Percentiles rank a stretch among this genome's conserved stretches.
Conservation (phyloP, 2,113 vertebrate genomes). For the Vombatus ursinus region DNA sequence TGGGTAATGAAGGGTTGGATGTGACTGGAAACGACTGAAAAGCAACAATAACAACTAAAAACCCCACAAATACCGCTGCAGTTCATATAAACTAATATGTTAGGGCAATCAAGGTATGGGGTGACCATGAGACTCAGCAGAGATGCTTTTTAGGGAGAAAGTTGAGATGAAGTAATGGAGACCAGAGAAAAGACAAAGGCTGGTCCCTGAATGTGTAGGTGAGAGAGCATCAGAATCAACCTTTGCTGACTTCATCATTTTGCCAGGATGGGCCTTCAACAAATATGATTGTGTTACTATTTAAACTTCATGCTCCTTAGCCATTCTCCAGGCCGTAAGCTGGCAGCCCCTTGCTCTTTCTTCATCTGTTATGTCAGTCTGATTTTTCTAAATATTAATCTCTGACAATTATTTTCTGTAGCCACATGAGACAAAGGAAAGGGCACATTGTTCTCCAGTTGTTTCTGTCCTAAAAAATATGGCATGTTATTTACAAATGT, state of each 20-base stretch:
- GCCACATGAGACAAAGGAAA: slow-evolving; percentile 4
- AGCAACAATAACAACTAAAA: too few species aligned
- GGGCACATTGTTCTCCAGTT: neutral
- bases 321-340: neutral
- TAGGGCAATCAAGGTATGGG: neutral
- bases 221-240: neutral
- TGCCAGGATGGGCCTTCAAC: neutral
- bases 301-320: neutral
- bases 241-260: neutral
- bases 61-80: accelerated
- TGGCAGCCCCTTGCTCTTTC: neutral
- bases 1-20: neutral
- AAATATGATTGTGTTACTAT: neutral
- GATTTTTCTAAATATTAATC: neutral
- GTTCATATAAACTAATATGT: neutral
- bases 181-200: neutral
- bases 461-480: neutral
- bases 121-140: neutral
- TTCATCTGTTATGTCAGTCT: neutral
- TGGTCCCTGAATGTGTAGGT: neutral
- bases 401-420: neutral
- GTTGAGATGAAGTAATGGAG: neutral
- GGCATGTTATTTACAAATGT: neutral
- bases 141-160: neutral
- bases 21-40: neutral